Base-by-base conservation (phyloP, 92 coral and sea anemone genomes). In the Actinostola sp. region DNA sequence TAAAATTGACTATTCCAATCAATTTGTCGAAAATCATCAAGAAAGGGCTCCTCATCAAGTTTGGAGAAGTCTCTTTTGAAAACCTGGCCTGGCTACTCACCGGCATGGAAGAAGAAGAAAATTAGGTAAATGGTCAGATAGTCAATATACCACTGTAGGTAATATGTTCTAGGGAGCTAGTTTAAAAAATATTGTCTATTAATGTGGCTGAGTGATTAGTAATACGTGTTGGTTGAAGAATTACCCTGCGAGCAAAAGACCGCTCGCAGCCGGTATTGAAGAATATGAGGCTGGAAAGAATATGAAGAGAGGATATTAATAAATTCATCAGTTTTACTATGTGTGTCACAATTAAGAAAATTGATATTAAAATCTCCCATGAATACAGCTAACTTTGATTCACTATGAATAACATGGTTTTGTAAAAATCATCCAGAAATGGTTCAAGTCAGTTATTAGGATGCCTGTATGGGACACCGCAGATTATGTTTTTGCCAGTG, bases 51-150 rank as follows among this genome's bases (percentile, higher is more conserved):
- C 29, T 31, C 32, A 56, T 20, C 17, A 11, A 56, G 30, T 24
- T 17, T 56, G 4, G 63, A 24, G n/a, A 2, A 56, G 33, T 60
- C 66, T 30, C 66, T 31, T 60, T 60, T 5, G 44, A 10, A 60
- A 2, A 8, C 27, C 44, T 35, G 41, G 14, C 29, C n/a, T n/a
- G n/a, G n/a, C n/a, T 29, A 21, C 27, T 5, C n/a, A 24, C n/a
- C 15, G 0, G 63, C 44, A 12, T 31, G 44, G 7, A 30, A 35
- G 0, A 15, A 80, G 24, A 60, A 80, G 67, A 64, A 80, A 80
- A 48, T 71, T 67, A 20, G 79, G 73, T 30, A 78, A 69, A 78
- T 78, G 77, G 16, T 69, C 84, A 39, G 77, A 68, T 12, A 78
- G 45, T 15, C 62, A 30, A 61, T 67, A 45, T 24, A 80, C 68